Evolutionary conservation across 2,797 vertebrate species (phyloP), one percentile per base, ranked within the genome.

Genomic region (Sparus aurata): DNA sequence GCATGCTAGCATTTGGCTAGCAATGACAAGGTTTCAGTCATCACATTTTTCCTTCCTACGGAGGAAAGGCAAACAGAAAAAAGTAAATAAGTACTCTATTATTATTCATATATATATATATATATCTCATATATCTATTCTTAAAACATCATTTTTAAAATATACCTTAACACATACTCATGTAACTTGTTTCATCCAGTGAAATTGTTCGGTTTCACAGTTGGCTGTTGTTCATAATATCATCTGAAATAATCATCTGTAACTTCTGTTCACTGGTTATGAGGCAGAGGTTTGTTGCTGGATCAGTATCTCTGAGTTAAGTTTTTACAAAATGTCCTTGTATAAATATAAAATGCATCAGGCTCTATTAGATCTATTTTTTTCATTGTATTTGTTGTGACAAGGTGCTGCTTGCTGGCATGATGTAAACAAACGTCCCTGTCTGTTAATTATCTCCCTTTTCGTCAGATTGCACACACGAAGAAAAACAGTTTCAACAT

Each of bases 341-440:
- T 94, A 92, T 52, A 93, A 94, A 93, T 93, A 94, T 94, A 95
- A 92, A 92, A 67, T 59, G 49, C 89, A 74, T 89, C 72, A 85
- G 84, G 72, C 80, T 82, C 85, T 73, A 69, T 80, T 73, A 78
- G 57, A 83, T 75, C 18, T 69, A 71, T 27, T 84, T 83, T 87
- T 92, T 92, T 87, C 87, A 91, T 90, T 86, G 77, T 53, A 82
- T 83, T 87, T 87, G 57, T 89, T 62, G 73, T 38, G 59, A 82
- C 73, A 80, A 84, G 67, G 79, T 85, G 63, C 73, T 82, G 75
- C 55, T 88, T 75, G 57, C 75, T 87, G 63, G 77, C 77, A 75
- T 74, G 72, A 80, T 78, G 85, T 85, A 88, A 91, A 91, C 88
- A 82, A 82, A 85, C 89, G 66, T 30, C 57, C 30, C 43, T 63